Conservation (phyloP, 30 jellyfish, hydroid and myxozoan genomes). For the Hydractinia symbiolongicarpus region DNA sequence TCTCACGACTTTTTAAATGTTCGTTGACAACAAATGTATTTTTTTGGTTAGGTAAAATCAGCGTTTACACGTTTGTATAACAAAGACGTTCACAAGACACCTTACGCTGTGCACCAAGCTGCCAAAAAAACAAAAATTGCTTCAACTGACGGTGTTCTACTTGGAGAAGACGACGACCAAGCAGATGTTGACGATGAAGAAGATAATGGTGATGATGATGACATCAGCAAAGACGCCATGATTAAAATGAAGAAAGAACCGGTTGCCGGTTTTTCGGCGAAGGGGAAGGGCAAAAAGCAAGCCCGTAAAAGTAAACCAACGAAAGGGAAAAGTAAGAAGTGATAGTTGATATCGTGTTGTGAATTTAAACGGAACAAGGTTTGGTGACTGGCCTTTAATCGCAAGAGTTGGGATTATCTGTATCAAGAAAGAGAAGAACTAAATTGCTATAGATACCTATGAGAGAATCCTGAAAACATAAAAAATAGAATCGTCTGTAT, state of each 20-base stretch:
- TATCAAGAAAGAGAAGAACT: no score
- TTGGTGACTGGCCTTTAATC: no score
- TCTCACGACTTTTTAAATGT: no score
- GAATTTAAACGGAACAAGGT: no score
- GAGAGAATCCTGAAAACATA: no score
- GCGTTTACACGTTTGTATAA: conserved; percentile 89
- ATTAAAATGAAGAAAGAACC: conserved; percentile 44
- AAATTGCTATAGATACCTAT: no score
- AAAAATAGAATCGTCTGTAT: no score
- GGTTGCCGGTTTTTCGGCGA: conserved; percentile 31
- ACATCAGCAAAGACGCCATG: conserved; percentile 61
- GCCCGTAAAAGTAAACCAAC: no score
- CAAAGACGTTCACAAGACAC: conserved; percentile 71
- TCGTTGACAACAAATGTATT: background rate
- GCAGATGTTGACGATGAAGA: conserved; percentile 35
- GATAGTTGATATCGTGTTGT: no score
- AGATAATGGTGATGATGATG: conserved; percentile 51
- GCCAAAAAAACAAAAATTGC: conserved; percentile 60
- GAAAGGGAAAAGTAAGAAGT: no score
- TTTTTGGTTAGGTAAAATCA: conserved; percentile 64
- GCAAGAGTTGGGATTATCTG: no score
- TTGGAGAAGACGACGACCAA: background rate
- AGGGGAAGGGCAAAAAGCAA: background rate
- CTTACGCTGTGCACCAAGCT: conserved; percentile 52
- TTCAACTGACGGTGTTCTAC: conserved; percentile 17